Base-by-base conservation (phyloP, 2,797 vertebrate species). In the Scolopax bukidnonensis region DNA sequence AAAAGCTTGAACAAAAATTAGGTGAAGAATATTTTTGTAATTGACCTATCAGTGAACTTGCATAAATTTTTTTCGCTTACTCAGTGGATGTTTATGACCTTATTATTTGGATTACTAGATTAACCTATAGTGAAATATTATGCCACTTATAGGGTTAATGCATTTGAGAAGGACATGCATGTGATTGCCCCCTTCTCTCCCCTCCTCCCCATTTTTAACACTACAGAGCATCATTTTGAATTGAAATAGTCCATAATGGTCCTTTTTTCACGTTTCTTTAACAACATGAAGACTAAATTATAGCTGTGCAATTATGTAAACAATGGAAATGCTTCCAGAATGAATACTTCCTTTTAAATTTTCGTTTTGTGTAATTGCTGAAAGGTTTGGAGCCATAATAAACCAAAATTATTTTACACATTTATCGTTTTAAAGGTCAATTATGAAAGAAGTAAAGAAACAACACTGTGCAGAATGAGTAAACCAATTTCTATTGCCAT, bases 321-420 rank as follows among this genome's bases (percentile, higher is more conserved):
- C 99, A 99, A 99, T 99, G 97, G 98, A 98, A 98, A 99, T 99
- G 98, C 98, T 99, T 99, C 98, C 98, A 97, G 98, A 98, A 98
- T 98, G 98, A 98, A 98, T 95, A 97, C 98, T 98, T 98, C 98
- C 98, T 98, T 98, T 98, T 98, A 99, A 98, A 98, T 98, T 98
- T 98, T 99, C 98, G 99, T 99, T 99, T 99, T 97, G 97, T 97
- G 98, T 99, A 99, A 99, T 99, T 99, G 99, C 98, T 97, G 98
- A 98, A 99, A 98, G 98, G 98, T 99, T 99, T 98, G 98, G 98
- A 98, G 98, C 98, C 97, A 97, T 98, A 99, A 99, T 99, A 99
- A 99, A 98, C 98, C 97, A 98, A 98, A 99, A 99, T 99, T 98
- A 99, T 99, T 99, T 98, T 98, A 98, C 99, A 98, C 98, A 98